Evolutionary conservation across 2,888 invertebrate genomes (phyloP), one percentile per base, ranked within the genome.

Genomic region (Anorthoa munda): DNA sequence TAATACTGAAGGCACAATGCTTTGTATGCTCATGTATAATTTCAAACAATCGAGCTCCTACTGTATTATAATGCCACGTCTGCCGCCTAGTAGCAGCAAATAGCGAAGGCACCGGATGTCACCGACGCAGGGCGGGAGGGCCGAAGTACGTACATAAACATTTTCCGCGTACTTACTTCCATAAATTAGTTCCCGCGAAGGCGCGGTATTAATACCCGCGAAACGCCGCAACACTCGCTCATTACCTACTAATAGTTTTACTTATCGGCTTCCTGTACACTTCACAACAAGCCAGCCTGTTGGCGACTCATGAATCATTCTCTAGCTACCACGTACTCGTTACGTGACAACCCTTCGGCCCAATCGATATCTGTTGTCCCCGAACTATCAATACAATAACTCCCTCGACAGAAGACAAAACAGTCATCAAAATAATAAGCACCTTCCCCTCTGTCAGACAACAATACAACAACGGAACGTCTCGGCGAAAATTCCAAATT

Each of bases 141-240:
- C 90, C 86, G 86, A 85, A 90, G 90, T 91, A 90, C 90, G 89
- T 93, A 94, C 94, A 95, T 96, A 95, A 95, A 96, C 95, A 95
- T 95, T 96, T 96, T 96, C 96, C 94, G 94, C 93, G 96, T 95
- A 96, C 95, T 95, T 95, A 94, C 94, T 93, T 94, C 94, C 95
- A 96, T 96, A 96, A 96, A 96, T 96, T 95, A 95, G 94, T 95
- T 96, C 94, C 91, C 91, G 95, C 90, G 94, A 96, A 96, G 93
- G 93, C 94, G 94, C 91, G 93, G 93, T 95, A 95, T 95, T 94
- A 96, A 95, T 95, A 95, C 93, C 89, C 94, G 93, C 92, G 91
- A 95, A 94, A 93, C 93, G 91, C 89, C 92, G 91, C 90, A 87
- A 91, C 93, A 91, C 90, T 92, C 89, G 93, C 94, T 94, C 95